phyloP scores from a whole-genome alignment of 2,113 vertebrate species.

The Nyctibius bracteatus region DNA sequence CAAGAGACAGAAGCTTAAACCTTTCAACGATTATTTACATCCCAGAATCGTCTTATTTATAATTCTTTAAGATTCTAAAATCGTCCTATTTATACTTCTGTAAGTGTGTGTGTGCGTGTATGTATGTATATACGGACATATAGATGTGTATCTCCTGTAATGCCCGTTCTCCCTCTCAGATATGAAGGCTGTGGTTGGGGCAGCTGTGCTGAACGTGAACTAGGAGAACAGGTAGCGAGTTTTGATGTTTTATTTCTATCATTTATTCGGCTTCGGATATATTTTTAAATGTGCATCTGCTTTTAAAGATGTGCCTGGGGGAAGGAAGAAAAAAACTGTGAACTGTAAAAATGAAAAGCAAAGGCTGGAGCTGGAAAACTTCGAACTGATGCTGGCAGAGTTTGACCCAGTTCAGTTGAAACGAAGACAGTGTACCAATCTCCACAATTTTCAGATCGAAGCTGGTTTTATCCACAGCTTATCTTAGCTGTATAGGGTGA shows the following conservation, averaged over 20 bases:
- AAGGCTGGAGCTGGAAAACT: neutral
- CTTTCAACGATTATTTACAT: neutral
- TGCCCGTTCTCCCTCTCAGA: neutral
- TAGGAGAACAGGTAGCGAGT: neutral
- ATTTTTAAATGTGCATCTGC: neutral
- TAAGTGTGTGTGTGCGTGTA: neutral
- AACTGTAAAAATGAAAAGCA: neutral
- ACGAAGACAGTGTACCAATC: neutral
- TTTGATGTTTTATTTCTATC: neutral
- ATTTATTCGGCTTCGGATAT: neutral
- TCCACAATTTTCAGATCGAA: neutral
- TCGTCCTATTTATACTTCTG: neutral
- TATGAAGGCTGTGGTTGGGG: neutral
- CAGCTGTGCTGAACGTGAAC: neutral
- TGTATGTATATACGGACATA: neutral
- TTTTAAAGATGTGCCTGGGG: neutral
- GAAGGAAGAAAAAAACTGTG: rapidly evolving
- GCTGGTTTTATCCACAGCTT: neutral
- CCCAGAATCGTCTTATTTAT: neutral
- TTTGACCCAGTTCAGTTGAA: neutral
- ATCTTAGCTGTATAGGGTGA: neutral
- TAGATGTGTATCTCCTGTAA: neutral
- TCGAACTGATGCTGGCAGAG: neutral
- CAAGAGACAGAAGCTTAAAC: neutral
- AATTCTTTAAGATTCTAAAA: neutral